Evolutionary conservation across 2,113 vertebrate genomes (phyloP).

Genomic region (Anolis sagrei): DNA sequence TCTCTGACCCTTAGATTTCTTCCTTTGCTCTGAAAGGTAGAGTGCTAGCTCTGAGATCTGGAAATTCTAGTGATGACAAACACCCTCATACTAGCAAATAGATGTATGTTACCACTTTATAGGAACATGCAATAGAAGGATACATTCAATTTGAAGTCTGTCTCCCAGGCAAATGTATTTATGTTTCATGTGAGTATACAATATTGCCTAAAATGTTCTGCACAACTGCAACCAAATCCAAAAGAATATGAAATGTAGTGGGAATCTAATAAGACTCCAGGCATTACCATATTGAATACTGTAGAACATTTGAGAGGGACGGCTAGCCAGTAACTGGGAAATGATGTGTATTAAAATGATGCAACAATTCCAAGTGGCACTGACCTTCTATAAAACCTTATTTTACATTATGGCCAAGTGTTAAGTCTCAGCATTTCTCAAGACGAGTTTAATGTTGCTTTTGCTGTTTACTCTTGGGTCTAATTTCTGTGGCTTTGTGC

Average conservation of each 20-base stretch:
- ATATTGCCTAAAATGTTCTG: background rate
- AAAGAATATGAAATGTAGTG: background rate
- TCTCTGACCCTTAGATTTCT: no score
- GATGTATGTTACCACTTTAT: no score
- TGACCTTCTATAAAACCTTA: conserved; percentile 25
- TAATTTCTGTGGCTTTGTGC: conserved; percentile 37
- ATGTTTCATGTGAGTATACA: background rate
- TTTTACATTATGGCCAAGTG: conserved; percentile 16
- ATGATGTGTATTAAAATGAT: background rate
- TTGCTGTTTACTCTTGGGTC: conserved; percentile 3
- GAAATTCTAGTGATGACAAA: no score
- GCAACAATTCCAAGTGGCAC: conserved; percentile 14
- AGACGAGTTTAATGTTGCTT: background rate
- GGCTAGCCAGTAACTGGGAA: conserved; percentile 13
- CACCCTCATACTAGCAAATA: no score
- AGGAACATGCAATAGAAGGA: no score
- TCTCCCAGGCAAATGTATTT: background rate
- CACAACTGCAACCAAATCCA: conserved; percentile 9
- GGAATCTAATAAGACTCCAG: background rate
- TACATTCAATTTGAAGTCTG: no score
- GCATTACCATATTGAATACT: background rate
- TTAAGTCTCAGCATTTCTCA: conserved; percentile 19
- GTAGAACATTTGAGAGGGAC: background rate
- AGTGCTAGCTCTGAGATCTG: no score
- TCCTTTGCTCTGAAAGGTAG: no score